These are phyloP conservation scores for Nasua narica DNA, from an alignment of 2,797 vertebrate genomes.

Conservation along the genomic window DNA sequence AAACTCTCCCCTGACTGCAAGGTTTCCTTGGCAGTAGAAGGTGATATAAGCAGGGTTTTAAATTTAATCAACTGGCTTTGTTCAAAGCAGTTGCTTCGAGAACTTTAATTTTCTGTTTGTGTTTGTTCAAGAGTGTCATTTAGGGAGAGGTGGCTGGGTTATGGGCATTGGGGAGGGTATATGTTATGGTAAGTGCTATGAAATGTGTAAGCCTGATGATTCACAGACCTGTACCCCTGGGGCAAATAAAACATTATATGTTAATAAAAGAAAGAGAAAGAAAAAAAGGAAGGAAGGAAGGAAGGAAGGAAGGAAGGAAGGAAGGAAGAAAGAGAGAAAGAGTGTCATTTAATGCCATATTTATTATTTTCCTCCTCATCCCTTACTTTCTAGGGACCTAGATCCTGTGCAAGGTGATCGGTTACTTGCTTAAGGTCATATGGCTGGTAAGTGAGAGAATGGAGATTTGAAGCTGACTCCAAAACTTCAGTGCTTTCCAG, in stretches of 20 bases:
- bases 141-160: no score
- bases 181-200: no score
- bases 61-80: neutral
- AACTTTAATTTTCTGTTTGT: conserved; percentile 3
- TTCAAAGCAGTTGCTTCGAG: neutral
- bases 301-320: no score
- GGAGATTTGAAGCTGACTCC: neutral
- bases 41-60: neutral
- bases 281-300: no score
- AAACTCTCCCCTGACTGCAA: neutral
- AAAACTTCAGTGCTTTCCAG: neutral
- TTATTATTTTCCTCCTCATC: neutral
- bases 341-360: neutral
- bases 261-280: no score
- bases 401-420: neutral
- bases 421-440: neutral
- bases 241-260: no score
- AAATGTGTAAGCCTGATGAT: no score
- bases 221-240: no score
- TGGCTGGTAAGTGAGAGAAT: neutral
- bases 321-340: neutral
- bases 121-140: neutral
- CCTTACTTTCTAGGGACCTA: neutral
- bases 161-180: no score
- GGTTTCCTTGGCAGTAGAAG: neutral